Evolutionary conservation across 2,113 vertebrate genomes (phyloP).

Genomic region (Corynorhinus townsendii): DNA sequence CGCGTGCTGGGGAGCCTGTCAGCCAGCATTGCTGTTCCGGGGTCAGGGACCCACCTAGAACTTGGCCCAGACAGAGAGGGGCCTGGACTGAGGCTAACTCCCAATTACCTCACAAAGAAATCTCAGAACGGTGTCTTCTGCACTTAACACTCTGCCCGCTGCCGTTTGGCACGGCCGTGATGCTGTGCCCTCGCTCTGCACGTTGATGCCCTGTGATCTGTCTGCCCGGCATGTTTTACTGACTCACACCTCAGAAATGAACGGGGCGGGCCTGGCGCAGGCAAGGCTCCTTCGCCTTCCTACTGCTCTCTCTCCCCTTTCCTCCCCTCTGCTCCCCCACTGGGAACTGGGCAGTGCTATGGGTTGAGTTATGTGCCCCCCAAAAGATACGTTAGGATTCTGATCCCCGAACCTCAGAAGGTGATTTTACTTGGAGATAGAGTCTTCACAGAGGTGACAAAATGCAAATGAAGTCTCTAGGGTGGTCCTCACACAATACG

Average conservation of each 20-base stretch:
- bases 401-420: background rate
- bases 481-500: background rate
- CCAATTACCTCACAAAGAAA: background rate
- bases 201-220: too few relatives aligned
- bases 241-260: background rate
- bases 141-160: background rate
- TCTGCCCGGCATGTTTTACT: too few relatives aligned
- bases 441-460: background rate
- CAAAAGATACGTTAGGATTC: background rate
- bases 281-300: background rate
- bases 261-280: fast-evolving
- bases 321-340: background rate
- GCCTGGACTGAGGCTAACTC: background rate
- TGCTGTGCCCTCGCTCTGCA: background rate
- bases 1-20: background rate
- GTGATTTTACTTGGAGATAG: background rate
- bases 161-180: background rate
- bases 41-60: background rate
- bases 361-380: background rate
- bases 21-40: too few relatives aligned
- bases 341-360: background rate
- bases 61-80: background rate
- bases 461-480: too few relatives aligned
- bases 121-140: background rate
- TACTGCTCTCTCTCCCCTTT: fast-evolving